phyloP scores from a whole-genome alignment of 2,113 vertebrate genomes.

The Bungarus multicinctus region DNA sequence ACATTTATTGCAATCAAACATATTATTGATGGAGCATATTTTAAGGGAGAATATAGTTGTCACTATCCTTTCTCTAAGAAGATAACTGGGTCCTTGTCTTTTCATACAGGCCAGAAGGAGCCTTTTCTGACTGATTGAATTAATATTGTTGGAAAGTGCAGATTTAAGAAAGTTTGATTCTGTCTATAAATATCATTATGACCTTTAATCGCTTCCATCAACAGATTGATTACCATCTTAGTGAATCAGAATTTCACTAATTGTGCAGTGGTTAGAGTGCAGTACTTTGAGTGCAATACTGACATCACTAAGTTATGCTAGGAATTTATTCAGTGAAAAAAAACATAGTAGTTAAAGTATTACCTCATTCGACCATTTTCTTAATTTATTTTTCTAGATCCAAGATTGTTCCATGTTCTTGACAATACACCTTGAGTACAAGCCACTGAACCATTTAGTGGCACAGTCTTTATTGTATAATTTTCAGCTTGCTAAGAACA shows the following conservation, averaged over 20 bases:
- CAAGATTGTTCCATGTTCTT: background rate
- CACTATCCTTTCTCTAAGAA: background rate
- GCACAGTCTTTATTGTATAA: background rate
- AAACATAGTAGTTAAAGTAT: background rate
- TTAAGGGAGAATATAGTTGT: background rate
- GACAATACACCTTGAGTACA: background rate
- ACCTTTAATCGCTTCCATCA: background rate
- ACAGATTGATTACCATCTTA: background rate
- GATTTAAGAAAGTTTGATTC: background rate
- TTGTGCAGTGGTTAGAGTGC: no score
- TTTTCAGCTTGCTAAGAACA: background rate
- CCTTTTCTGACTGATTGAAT: background rate
- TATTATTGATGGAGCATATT: background rate
- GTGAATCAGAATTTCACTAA: background rate
- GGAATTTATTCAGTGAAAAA: background rate
- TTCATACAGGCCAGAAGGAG: background rate
- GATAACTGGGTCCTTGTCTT: background rate
- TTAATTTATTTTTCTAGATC: background rate
- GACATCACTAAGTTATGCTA: background rate
- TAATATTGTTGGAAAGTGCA: background rate
- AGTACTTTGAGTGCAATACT: no score
- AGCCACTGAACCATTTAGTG: no score
- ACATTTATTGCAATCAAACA: background rate
- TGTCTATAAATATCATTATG: background rate
- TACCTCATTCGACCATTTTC: constrained; percentile 19